Conservation (phyloP, 2,113 vertebrate species). For the Callithrix jacchus region DNA sequence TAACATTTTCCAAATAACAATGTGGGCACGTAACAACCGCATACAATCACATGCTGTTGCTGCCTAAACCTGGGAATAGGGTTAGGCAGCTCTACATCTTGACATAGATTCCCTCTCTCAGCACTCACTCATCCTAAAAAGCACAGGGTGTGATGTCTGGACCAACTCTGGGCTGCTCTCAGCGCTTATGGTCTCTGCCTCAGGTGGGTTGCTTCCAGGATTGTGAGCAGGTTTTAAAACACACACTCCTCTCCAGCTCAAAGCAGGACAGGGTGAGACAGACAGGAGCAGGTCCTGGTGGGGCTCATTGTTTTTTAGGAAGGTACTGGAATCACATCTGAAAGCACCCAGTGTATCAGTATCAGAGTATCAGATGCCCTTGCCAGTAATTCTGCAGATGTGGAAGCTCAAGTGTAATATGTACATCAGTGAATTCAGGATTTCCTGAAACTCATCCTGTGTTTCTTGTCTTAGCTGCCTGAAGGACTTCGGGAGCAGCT, state of each 20-base stretch:
- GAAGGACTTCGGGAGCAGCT: not conserved
- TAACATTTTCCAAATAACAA: constrained; percentile 55
- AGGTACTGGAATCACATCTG: not conserved
- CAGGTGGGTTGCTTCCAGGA: not conserved
- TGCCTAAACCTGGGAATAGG: constrained; percentile 29
- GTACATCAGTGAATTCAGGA: not conserved
- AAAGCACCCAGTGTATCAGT: not conserved
- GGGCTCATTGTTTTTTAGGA: not conserved
- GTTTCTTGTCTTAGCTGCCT: not conserved
- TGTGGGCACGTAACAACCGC: not conserved
- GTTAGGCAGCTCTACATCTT: not conserved
- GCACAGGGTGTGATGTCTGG: not conserved
- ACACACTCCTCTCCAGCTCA: not conserved
- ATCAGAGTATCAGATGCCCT: not conserved
- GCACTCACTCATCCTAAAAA: constrained; percentile 30
- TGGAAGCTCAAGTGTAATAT: not conserved
- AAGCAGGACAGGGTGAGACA: not conserved
- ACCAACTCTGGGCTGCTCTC: not conserved
- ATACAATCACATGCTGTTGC: not conserved
- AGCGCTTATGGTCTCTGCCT: not conserved
- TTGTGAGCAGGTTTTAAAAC: not conserved
- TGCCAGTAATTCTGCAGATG: not conserved
- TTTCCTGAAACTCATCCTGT: not conserved
- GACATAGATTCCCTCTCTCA: constrained; percentile 1
- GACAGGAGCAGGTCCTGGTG: not conserved